These are phyloP conservation scores for Tetragnatha versicolor DNA, from an alignment of 1,140 invertebrate genomes.

Conservation along the genomic window DNA sequence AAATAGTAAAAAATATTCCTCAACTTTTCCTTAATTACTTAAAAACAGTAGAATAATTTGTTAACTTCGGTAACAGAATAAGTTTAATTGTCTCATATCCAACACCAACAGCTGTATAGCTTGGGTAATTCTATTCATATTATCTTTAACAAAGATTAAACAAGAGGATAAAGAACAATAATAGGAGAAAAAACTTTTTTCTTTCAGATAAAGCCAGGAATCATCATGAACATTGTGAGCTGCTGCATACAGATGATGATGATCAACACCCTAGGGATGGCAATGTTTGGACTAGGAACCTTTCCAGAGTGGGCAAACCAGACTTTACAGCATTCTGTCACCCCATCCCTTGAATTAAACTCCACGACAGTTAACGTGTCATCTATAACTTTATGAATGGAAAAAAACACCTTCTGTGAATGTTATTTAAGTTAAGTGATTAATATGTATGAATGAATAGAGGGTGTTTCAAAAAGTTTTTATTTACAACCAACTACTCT, in stretches of 20 bases:
- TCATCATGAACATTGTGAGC: slow-evolving; percentile 79
- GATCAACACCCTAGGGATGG: slow-evolving; percentile 73
- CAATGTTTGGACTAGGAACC: slow-evolving; percentile 68
- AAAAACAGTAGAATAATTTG: too few species aligned
- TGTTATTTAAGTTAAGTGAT: too few species aligned
- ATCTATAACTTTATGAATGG: background rate
- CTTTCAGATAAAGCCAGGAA: slow-evolving; percentile 73
- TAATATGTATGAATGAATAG: too few species aligned
- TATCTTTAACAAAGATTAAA: background rate
- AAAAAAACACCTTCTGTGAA: background rate
- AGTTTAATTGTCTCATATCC: too few species aligned
- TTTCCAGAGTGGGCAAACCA: slow-evolving; percentile 67
- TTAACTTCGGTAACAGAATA: too few species aligned
- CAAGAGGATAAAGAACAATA: background rate
- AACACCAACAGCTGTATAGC: too few species aligned
- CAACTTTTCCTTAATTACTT: too few species aligned
- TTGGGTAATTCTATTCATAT: background rate
- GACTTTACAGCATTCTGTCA: too few species aligned
- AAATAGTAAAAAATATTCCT: too few species aligned
- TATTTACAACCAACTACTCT: too few species aligned
- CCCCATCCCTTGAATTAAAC: background rate
- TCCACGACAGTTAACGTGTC: background rate
- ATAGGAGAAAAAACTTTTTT: background rate
- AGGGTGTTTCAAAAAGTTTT: too few species aligned
- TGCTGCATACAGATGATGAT: slow-evolving; percentile 73